A percentile compares a stretch with the other conserved stretches of the same genome.
Evolutionary conservation across 2,113 vertebrate species (phyloP).

Genomic region (Murina feae): DNA sequence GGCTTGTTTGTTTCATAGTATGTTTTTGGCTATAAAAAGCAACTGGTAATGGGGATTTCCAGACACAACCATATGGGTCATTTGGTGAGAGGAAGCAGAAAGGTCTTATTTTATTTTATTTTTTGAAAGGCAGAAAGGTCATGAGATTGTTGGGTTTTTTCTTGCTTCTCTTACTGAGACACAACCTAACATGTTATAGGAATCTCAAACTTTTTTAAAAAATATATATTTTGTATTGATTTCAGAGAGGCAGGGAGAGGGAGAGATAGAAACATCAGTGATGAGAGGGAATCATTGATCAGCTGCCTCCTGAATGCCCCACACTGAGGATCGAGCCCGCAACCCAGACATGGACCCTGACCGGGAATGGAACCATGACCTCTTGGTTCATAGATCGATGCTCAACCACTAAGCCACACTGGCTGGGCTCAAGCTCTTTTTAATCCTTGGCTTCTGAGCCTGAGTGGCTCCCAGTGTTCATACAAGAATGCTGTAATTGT

Average conservation of each 20-base stretch:
- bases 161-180: not conserved
- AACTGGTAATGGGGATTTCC: slow-evolving; percentile 43
- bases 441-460: not conserved
- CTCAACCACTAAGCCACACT: no score
- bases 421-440: not conserved
- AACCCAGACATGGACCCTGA: no score
- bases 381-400: no score
- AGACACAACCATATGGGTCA: not conserved
- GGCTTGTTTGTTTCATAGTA: not conserved
- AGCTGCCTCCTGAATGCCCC: no score
- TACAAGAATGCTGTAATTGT: not conserved
- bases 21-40: slow-evolving; percentile 45
- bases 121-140: slow-evolving; percentile 29
- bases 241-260: no score
- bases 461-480: not conserved
- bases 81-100: slow-evolving; percentile 54
- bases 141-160: not conserved
- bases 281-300: no score
- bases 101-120: not conserved
- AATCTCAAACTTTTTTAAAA: slow-evolving; percentile 20
- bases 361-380: no score
- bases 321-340: no score
- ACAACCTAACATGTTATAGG: slow-evolving; percentile 24
- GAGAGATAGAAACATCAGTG: no score
- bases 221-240: no score